Evolutionary conservation across 2,113 vertebrate species (phyloP), one percentile per base, ranked within the genome.

Genomic region (Callaeas wilsoni): DNA sequence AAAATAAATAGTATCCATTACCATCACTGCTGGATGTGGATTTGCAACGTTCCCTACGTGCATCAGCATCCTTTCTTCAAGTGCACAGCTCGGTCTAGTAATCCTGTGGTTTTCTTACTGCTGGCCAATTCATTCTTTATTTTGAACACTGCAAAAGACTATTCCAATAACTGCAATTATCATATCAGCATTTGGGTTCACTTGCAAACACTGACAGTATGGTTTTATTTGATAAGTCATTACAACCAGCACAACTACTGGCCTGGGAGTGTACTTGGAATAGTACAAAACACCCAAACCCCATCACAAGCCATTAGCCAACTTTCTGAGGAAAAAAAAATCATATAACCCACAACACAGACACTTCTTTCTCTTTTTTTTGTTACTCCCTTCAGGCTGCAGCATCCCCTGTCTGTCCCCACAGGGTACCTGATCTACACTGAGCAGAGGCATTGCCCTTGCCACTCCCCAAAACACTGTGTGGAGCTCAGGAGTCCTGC

Each of bases 391-490:
- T 49, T 70, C 77, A 44, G 44, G n/a, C 33, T 60, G 69, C 30
- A 88, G 29, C 76, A 63, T 2, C 12, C 35, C 18, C 30, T 3
- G 2, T 14, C 42, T 22, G 13, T 47, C 55, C 16, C 49, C 8
- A 6, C 6, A 3, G 11, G 12, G 16, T 6, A 55, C n/a, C 41
- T 16, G 18, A 55, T 8, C 16, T 5, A 23, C 26, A 12, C 0
- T 12, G 46, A 26, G 4, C 9, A 20, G 42, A 26, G 11, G 20
- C 32, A 44, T 3, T 0, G 1, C 6, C 42, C 11, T 46, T 37
- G 33, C 16, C 35, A 3, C 4, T 20, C 15, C 47, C 76, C 4
- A 0, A 7, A 37, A 41, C 2, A 0, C 29, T 12, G 5, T 0
- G 22, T 5, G 9, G 6, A 68, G 16, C 13, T 50, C 26, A 4